Evolutionary conservation across 2,113 vertebrate species (phyloP).

Genomic region (Eudyptes chrysolophus): DNA sequence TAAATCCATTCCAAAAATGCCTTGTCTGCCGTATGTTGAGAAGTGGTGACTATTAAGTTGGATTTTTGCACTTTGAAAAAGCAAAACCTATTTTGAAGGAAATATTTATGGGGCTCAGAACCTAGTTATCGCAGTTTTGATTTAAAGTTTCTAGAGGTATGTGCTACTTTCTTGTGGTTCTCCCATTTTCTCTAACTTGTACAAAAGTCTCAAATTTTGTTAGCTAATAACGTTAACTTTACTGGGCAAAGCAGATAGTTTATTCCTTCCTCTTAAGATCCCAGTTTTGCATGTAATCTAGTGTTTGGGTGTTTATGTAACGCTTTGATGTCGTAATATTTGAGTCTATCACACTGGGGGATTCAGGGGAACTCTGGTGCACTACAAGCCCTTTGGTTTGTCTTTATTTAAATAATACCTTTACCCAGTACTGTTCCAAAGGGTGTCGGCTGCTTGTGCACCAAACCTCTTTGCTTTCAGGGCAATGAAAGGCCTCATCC

Average conservation of each 20-base stretch:
- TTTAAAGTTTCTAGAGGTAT: slow-evolving; percentile 57
- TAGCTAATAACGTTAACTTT: neutral
- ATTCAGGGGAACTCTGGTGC: neutral
- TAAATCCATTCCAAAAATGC: slow-evolving; percentile 26
- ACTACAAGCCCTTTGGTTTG: neutral
- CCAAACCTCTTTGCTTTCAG: neutral
- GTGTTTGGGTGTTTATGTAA: neutral
- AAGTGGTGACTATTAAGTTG: slow-evolving; percentile 40
- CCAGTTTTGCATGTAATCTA: neutral
- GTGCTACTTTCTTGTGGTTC: neutral
- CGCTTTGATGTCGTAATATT: neutral
- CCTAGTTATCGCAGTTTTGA: slow-evolving; percentile 58
- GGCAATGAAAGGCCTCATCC: neutral
- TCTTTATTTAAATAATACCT: neutral
- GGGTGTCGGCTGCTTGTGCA: neutral
- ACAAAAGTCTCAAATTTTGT: neutral
- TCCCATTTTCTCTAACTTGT: neutral
- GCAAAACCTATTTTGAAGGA: slow-evolving; percentile 60
- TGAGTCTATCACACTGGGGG: neutral
- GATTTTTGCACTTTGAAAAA: slow-evolving; percentile 74
- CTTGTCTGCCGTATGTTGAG: neutral
- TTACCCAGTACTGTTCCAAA: neutral
- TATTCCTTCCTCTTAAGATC: neutral
- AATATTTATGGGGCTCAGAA: slow-evolving; percentile 65
- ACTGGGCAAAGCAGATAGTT: neutral